Base-by-base conservation (phyloP, 2,888 invertebrate genomes). In the Brachypalpus laphriformis region DNA sequence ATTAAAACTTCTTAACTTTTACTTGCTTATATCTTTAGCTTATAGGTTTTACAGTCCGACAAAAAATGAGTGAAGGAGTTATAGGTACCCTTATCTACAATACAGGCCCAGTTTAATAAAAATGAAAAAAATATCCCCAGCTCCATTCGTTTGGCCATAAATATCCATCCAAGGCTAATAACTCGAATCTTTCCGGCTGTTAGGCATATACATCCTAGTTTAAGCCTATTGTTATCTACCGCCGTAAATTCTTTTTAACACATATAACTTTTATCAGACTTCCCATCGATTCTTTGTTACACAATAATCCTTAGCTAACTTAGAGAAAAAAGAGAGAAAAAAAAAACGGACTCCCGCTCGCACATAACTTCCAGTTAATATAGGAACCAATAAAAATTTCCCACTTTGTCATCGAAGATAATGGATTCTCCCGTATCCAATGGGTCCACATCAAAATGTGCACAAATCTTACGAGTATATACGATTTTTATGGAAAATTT, bases 401-500 rank as follows among this genome's bases (percentile, higher is more conserved):
- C 59, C 66, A 71, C 63, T 77, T 47, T 71, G 70, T 77, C 70
- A 51, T 72, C 34, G 65, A 68, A 31, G 31, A 72, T 80, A 78
- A 71, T 57, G 57, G 57, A 56, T 63, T 14, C 5, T 4, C 70
- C 70, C 42, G 16, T 22, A 14, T 22, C 31, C 14, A 16, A n/a
- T 3, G 7, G 57, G 66, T 51, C 31, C 49, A n/a, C 28, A 72
- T 49, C 16, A 59, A 65, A 76, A 65, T 76, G 49, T 65, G 51
- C 65, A 71, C 59, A 82, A 77, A 70, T 81, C 68, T 75, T 81
- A 25, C 37, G 51, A 51, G 25, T 31, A 54, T 77, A 18, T 47
- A 59, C 59, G 28, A 47, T 61, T 78, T 68, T 83, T 72, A 78
- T 78, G 68, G 77, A 77, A 78, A 78, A 78, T 56, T 78, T 72